Evolutionary conservation across 1,140 invertebrate genomes (phyloP).

Genomic region (Drosophila tsacasi): DNA sequence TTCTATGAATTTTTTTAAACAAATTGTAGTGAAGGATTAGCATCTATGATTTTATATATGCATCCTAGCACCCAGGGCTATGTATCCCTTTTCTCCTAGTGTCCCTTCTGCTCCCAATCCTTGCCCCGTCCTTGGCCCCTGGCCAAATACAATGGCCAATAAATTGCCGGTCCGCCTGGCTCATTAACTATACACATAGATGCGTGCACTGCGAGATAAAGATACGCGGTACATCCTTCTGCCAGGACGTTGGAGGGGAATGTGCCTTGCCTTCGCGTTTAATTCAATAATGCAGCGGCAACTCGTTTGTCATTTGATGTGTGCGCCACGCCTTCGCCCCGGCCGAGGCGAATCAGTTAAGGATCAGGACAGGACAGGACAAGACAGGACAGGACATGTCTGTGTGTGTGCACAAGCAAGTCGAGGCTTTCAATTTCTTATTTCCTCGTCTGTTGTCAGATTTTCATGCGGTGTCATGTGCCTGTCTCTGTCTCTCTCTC

Average conservation of each 20-base stretch:
- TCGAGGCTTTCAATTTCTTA: constrained; percentile 68
- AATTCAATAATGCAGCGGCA: constrained; percentile 76
- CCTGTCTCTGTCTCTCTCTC: constrained; percentile 5
- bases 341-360: constrained; percentile 7
- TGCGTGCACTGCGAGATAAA: constrained; percentile 2
- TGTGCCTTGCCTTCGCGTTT: constrained; percentile 51
- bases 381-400: neutral
- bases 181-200: constrained; percentile 41
- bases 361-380: constrained; percentile 5
- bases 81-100: neutral
- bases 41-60: neutral
- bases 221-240: neutral
- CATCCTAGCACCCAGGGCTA: accelerated
- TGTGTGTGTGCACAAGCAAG: constrained; percentile 45
- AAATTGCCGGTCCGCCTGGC: constrained; percentile 48
- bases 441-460: constrained; percentile 65
- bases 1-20: too few relatives aligned
- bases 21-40: too few relatives aligned
- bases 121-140: neutral
- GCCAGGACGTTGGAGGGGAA: neutral
- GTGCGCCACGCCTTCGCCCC: constrained; percentile 30
- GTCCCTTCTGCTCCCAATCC: neutral
- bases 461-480: constrained; percentile 73
- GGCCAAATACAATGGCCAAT: constrained; percentile 47
- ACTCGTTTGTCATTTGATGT: constrained; percentile 62